phyloP scores from a whole-genome alignment of 1,140 invertebrate genomes.

The Bombus ignitus region DNA sequence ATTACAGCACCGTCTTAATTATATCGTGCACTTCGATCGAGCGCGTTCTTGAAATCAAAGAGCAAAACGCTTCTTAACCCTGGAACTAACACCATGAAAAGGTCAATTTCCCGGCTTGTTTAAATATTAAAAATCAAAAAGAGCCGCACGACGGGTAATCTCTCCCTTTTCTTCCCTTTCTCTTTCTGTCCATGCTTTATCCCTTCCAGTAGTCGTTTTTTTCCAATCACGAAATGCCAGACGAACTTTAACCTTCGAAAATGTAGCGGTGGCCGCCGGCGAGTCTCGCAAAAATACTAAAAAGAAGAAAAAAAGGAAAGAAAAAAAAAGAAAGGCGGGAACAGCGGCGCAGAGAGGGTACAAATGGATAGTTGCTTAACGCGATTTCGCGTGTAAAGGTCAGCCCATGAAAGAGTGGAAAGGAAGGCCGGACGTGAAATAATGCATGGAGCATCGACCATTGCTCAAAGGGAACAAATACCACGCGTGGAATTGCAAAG shows the following conservation, averaged over 20 bases:
- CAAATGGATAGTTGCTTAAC: constrained; percentile 31
- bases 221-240: neutral
- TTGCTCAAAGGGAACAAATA: constrained; percentile 10
- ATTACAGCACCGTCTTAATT: constrained; percentile 31
- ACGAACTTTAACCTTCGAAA: neutral
- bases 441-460: constrained; percentile 7
- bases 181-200: no score
- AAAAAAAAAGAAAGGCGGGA: neutral
- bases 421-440: neutral
- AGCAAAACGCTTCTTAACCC: neutral
- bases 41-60: neutral
- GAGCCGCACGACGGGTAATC: neutral
- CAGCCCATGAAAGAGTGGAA: neutral
- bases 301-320: neutral
- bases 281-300: neutral
- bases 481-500: neutral
- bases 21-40: constrained; percentile 1
- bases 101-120: neutral
- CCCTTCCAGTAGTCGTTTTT: neutral
- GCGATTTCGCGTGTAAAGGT: constrained; percentile 35
- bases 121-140: neutral
- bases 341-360: neutral
- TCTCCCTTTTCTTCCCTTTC: neutral
- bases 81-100: neutral
- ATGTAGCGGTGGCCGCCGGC: neutral